Evolutionary conservation across 1,140 invertebrate genomes (phyloP).

Genomic region (Atopsyche davidsoni): DNA sequence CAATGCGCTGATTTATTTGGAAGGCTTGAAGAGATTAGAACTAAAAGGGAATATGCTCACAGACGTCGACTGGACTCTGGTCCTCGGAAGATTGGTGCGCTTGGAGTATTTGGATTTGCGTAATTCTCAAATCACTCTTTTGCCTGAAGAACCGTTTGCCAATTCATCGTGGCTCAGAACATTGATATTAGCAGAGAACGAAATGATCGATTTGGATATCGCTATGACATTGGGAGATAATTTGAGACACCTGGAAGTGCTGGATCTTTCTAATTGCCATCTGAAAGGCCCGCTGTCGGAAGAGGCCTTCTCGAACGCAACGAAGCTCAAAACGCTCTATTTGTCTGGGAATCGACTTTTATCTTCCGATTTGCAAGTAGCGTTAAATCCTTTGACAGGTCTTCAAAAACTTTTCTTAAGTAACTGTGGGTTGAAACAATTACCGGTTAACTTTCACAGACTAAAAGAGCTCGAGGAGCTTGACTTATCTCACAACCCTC

Average conservation of each 20-base stretch:
- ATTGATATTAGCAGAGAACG: constrained; percentile 59
- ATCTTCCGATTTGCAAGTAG: constrained; percentile 58
- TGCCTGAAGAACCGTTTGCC: constrained; percentile 60
- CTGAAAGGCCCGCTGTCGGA: constrained; percentile 60
- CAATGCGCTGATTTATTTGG: constrained; percentile 50
- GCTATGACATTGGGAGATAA: constrained; percentile 59
- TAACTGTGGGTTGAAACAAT: constrained; percentile 56
- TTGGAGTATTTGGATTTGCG: constrained; percentile 60
- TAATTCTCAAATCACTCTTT: constrained; percentile 53
- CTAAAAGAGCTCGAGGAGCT: constrained; percentile 60
- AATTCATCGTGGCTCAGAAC: constrained; percentile 60
- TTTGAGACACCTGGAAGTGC: constrained; percentile 57
- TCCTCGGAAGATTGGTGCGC: constrained; percentile 53
- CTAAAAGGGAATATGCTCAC: constrained; percentile 55
- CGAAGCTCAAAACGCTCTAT: constrained; percentile 58
- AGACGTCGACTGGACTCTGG: constrained; percentile 52
- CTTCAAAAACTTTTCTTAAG: constrained; percentile 61
- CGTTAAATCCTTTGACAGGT: constrained; percentile 58
- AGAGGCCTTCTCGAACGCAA: constrained; percentile 62
- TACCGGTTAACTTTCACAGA: constrained; percentile 61
- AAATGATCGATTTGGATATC: constrained; percentile 58
- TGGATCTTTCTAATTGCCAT: constrained; percentile 64
- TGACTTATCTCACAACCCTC: constrained; percentile 63
- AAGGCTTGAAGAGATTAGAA: constrained; percentile 59
- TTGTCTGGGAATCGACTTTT: constrained; percentile 63